A percentile compares a stretch with the other conserved stretches of the same genome.
phyloP scores from a whole-genome alignment of 2,113 vertebrate species.

The Mesembrinibis cayennensis region DNA sequence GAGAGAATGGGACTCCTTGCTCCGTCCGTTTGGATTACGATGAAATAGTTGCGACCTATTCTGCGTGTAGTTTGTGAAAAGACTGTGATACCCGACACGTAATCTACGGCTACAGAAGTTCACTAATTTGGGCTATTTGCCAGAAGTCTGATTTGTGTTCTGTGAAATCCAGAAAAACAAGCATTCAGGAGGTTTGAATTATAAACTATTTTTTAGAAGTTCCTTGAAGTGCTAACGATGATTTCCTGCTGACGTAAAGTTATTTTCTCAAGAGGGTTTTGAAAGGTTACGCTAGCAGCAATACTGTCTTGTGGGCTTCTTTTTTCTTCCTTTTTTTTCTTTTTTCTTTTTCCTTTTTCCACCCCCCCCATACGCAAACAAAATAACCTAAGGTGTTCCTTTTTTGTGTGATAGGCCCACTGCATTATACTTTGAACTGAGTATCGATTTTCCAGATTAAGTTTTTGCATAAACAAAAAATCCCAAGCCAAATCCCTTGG shows the following conservation, averaged over 20 bases:
- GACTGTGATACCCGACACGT: constrained; percentile 28
- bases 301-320: constrained; percentile 10
- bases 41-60: constrained; percentile 31
- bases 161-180: constrained; percentile 38
- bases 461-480: constrained; percentile 39
- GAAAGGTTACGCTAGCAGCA: constrained; percentile 20
- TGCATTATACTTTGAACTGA: constrained; percentile 27
- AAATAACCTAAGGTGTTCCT: background rate
- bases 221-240: background rate
- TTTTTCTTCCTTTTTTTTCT: background rate
- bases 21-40: constrained; percentile 60
- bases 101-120: constrained; percentile 14
- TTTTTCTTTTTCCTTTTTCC: background rate
- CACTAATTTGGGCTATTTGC: background rate
- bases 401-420: constrained; percentile 33
- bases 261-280: constrained; percentile 22
- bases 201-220: constrained; percentile 32
- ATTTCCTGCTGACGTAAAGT: constrained; percentile 10
- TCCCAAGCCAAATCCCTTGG: constrained; percentile 22
- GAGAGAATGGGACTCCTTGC: constrained; percentile 29
- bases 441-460: constrained; percentile 18
- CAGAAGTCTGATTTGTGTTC: constrained; percentile 43
- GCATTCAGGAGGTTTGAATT: constrained; percentile 26
- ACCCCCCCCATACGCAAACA: background rate
- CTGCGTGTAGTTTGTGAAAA: constrained; percentile 15